Evolutionary conservation across 2,113 vertebrate genomes (phyloP).

Genomic region (Pseudonaja textilis): DNA sequence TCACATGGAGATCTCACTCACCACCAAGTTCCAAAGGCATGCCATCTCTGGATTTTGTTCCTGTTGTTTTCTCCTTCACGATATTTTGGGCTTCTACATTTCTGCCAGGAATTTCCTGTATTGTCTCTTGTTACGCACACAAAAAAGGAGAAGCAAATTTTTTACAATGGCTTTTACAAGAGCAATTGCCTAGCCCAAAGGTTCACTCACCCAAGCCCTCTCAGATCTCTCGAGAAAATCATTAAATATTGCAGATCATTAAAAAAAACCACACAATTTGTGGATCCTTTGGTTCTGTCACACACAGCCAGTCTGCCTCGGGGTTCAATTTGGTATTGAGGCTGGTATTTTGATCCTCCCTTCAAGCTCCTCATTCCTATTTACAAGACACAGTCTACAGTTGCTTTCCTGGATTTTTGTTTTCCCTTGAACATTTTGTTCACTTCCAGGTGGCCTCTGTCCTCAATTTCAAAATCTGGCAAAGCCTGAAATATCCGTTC

Average conservation of each 20-base stretch:
- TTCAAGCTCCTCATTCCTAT: neutral
- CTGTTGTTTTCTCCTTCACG: neutral
- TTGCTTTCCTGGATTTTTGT: neutral
- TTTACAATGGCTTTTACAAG: neutral
- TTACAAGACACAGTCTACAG: neutral
- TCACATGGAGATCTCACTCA: neutral
- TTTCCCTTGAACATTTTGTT: neutral
- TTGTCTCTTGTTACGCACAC: neutral
- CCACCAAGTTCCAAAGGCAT: rapidly evolving
- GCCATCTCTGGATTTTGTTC: neutral
- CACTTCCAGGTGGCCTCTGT: neutral
- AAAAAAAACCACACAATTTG: neutral
- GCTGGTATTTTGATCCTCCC: neutral
- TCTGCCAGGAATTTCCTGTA: neutral
- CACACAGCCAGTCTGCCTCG: neutral
- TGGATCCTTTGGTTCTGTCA: neutral
- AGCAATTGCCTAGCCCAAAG: neutral
- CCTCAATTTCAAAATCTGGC: neutral
- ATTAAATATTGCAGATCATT: neutral
- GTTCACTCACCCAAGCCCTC: neutral
- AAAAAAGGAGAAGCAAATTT: neutral
- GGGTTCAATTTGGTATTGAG: neutral
- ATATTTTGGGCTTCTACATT: neutral
- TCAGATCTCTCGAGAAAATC: neutral
- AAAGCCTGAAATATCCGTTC: neutral